A percentile compares a stretch with the other conserved stretches of the same genome.
Conservation (phyloP, 2,888 invertebrate genomes). For the Xiphydria camelus region DNA sequence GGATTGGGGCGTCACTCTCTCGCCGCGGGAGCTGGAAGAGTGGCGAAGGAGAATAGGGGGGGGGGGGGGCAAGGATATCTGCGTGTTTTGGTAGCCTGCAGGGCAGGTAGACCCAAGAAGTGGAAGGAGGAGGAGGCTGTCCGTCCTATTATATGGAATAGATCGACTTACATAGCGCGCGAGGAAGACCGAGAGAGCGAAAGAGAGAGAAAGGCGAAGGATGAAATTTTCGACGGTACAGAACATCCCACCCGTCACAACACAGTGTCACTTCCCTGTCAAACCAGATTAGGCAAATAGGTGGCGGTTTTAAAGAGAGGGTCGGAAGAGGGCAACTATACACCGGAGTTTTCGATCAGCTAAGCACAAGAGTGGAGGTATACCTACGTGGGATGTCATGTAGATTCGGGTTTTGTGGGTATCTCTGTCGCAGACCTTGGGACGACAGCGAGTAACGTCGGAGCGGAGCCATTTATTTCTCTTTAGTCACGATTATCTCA, state of each 20-base stretch:
- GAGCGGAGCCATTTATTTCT: too few species aligned
- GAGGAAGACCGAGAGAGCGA: constrained; percentile 17
- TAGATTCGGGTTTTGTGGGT: too few species aligned
- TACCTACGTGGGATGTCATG: too few species aligned
- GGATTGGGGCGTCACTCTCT: too few species aligned
- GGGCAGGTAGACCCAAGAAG: neutral
- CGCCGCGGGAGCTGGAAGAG: too few species aligned
- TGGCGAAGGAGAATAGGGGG: too few species aligned
- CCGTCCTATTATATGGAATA: constrained; percentile 44
- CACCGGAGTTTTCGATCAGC: too few species aligned
- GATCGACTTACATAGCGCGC: constrained; percentile 42
- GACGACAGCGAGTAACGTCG: too few species aligned
- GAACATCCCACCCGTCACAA: constrained; percentile 40
- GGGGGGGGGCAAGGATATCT: neutral
- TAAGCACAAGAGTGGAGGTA: too few species aligned
- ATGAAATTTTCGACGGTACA: constrained; percentile 31
- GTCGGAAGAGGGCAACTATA: too few species aligned
- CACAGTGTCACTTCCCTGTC: constrained; percentile 50
- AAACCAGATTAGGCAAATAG: constrained; percentile 50
- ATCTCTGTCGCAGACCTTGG: too few species aligned
- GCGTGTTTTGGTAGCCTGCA: constrained; percentile 4
- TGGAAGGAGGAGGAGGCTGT: constrained; percentile 1
- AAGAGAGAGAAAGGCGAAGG: constrained; percentile 16
- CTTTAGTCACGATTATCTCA: too few species aligned
- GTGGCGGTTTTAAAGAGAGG: constrained; percentile 18